A percentile compares a stretch with the other conserved stretches of the same genome.
Conservation (phyloP, 2,888 invertebrate genomes). For the Drosophila niveifrons region DNA sequence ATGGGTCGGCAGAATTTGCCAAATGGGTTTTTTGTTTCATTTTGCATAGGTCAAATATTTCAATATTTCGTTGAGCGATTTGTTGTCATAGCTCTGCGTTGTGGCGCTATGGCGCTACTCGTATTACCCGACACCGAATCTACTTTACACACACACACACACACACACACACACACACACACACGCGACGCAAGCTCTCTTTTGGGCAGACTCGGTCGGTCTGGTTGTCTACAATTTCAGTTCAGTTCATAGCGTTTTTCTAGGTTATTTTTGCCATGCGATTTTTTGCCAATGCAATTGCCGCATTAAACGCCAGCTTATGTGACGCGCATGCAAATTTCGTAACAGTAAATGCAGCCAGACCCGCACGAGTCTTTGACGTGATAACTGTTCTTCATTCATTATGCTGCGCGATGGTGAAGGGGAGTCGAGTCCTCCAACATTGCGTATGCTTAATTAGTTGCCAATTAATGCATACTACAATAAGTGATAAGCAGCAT, state of each 20-base stretch:
- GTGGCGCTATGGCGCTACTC: slow-evolving; percentile 45
- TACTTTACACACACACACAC: slow-evolving; percentile 4
- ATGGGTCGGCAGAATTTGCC: slow-evolving; percentile 48
- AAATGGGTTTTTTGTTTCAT: slow-evolving; percentile 21
- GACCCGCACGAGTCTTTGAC: slow-evolving; percentile 37
- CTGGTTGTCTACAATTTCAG: slow-evolving; percentile 66
- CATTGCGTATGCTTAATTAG: slow-evolving; percentile 42
- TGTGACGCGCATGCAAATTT: slow-evolving; percentile 48
- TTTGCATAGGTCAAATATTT: slow-evolving; percentile 73
- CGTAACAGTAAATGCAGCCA: slow-evolving; percentile 36
- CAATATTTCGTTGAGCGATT: slow-evolving; percentile 41
- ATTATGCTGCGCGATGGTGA: neutral
- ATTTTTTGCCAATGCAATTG: slow-evolving; percentile 51
- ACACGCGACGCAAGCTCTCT: neutral
- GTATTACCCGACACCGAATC: slow-evolving; percentile 33
- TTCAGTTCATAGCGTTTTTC: slow-evolving; percentile 63
- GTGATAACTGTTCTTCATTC: slow-evolving; percentile 31
- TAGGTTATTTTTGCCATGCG: slow-evolving; percentile 62
- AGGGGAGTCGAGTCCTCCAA: slow-evolving; percentile 3
- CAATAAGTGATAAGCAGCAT: slow-evolving; percentile 1
- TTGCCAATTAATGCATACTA: neutral
- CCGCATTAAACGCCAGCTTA: slow-evolving; percentile 46
- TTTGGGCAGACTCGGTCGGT: slow-evolving; percentile 34
- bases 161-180: slow-evolving; percentile 3
- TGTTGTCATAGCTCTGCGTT: slow-evolving; percentile 56